Evolutionary conservation across 2,797 vertebrate genomes (phyloP), one percentile per base, ranked within the genome.

Genomic region (Enteromius radiatus): DNA sequence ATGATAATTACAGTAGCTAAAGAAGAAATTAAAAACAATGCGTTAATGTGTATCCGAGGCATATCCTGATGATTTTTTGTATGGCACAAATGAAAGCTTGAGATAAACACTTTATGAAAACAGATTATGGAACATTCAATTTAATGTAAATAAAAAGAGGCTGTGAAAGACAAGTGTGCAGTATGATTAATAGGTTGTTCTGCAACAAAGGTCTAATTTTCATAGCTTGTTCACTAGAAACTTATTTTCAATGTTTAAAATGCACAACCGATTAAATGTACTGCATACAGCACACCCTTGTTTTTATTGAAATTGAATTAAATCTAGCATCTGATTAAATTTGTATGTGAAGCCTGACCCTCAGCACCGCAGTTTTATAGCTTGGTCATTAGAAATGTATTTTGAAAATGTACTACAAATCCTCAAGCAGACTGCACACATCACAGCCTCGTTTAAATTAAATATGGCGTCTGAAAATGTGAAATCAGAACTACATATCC

Each of bases 81-180:
- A 76, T 78, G 78, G 64, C 84, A 85, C 80, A 78, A 81, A 81
- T 65, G 36, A 79, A 71, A 82, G 59, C 54, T 21, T 65, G 70
- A 73, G 17, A 5, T 9, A 0, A 75, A 36, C 4, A 9, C 14
- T 78, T 49, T 67, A 54, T 26, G 33, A 54, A 54, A 79, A 38
- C 14, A 8, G 31, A 0, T 56, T 28, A 6, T 26, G 14, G 5
- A 9, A 12, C 17, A 5, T 56, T 69, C 3, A 2, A 19, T 54
- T 19, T 1, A 28, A 14, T 3, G 2, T 52, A 31, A 74, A 74
- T 36, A 1, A 54, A 49, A 36, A 14, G 11, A 54, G 31, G 28
- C 45, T 33, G 70, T 14, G 49, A 4, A 19, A 70, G 68, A 47
- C 14, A 47, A 41, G 28, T 2, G 23, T 31, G 2, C 26, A 59